phyloP scores from a whole-genome alignment of 2,113 vertebrate species.

The Pygoscelis adeliae region DNA sequence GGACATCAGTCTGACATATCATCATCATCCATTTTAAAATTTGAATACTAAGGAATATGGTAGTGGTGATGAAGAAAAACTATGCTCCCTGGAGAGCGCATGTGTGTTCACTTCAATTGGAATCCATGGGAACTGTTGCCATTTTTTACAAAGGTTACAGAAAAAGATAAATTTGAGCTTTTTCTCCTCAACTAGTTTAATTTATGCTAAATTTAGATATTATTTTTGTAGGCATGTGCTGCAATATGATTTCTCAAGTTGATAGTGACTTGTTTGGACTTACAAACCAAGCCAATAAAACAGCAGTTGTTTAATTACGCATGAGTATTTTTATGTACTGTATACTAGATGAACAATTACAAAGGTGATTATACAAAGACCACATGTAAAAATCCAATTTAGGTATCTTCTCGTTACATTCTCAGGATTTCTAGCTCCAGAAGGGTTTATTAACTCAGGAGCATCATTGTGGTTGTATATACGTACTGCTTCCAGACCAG shows the following conservation, averaged over 20 bases:
- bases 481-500: neutral
- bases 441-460: neutral
- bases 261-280: neutral
- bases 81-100: rapidly evolving
- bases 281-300: neutral
- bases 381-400: neutral
- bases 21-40: neutral
- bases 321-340: neutral
- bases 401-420: neutral
- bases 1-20: neutral
- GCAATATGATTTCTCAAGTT: neutral
- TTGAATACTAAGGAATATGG: neutral
- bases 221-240: neutral
- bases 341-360: neutral
- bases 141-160: neutral
- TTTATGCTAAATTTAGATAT: neutral
- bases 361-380: neutral
- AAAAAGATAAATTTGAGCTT: neutral
- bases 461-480: neutral
- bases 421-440: neutral
- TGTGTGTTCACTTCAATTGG: neutral
- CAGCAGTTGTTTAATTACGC: neutral
- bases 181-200: neutral
- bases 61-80: neutral
- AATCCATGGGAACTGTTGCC: neutral